phyloP scores from a whole-genome alignment of 2,797 vertebrate species.

The Limosa lapponica region DNA sequence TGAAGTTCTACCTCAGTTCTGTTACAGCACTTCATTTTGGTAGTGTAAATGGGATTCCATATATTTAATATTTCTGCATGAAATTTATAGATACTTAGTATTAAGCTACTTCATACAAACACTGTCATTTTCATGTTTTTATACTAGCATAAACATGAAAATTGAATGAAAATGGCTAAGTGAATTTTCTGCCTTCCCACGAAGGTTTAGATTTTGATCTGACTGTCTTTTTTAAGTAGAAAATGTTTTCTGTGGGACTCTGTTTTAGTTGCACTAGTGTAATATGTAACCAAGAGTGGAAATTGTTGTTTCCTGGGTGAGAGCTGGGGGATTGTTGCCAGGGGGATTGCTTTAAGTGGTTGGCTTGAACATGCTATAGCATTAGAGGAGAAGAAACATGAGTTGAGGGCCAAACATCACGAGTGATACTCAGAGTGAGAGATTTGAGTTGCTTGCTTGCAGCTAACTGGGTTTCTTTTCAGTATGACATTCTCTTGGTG shows the following conservation, averaged over 20 bases:
- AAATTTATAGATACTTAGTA: not conserved
- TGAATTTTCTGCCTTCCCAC: not conserved
- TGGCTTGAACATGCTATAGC: not conserved
- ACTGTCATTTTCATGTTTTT: not conserved
- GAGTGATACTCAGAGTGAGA: not conserved
- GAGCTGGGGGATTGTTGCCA: not conserved
- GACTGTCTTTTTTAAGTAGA: not conserved
- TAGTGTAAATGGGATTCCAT: not conserved
- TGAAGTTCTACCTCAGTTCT: not conserved
- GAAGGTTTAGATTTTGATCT: not conserved
- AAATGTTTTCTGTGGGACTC: not conserved
- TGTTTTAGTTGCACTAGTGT: not conserved
- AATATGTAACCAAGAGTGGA: not conserved
- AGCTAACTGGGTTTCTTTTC: not conserved
- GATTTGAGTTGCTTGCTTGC: not conserved
- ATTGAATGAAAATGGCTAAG: not conserved
- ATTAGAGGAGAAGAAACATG: not conserved
- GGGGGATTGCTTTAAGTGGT: not conserved
- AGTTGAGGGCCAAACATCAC: fast-evolving
- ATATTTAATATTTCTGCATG: not conserved
- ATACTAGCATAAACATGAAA: slow-evolving; percentile 1
- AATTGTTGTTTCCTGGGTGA: not conserved
- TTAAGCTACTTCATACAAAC: not conserved
- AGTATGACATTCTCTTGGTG: not conserved
- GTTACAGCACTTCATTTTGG: not conserved